These are phyloP conservation scores for Nothocercus nigrocapillus DNA, from an alignment of 2,113 vertebrate species.

Conservation along the genomic window DNA sequence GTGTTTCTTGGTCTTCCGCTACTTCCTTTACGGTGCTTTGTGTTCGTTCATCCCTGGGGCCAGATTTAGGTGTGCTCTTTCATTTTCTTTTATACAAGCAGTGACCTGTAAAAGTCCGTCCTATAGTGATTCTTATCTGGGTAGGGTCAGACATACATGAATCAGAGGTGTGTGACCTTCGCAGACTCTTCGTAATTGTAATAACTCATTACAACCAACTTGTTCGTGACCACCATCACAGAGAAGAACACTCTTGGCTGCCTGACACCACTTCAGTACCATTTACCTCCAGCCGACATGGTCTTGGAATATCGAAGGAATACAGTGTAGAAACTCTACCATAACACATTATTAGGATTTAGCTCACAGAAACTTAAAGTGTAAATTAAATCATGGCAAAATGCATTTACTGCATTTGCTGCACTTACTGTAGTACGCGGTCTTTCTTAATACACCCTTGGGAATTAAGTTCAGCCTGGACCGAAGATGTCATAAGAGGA, in stretches of 20 bases:
- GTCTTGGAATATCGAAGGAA: not conserved
- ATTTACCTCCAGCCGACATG: not conserved
- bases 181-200: not conserved
- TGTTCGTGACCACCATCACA: not conserved
- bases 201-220: not conserved
- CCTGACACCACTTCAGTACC: not conserved
- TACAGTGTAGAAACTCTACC: not conserved
- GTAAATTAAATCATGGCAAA: not conserved
- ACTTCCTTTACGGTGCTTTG: not conserved
- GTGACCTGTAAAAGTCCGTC: not conserved
- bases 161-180: not conserved
- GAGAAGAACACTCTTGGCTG: not conserved
- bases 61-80: not conserved
- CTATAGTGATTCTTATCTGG: rapidly evolving
- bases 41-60: not conserved
- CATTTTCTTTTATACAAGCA: not conserved
- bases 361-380: not conserved
- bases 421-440: not conserved
- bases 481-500: not conserved
- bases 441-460: not conserved
- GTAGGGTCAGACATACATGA: not conserved
- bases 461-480: not conserved
- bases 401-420: not conserved
- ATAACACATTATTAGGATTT: not conserved
- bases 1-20: not conserved